Evolutionary conservation across 37 sponge, comb jelly and placozoan genomes (phyloP), one percentile per base, ranked within the genome.

Genomic region (Amphimedon queenslandica): DNA sequence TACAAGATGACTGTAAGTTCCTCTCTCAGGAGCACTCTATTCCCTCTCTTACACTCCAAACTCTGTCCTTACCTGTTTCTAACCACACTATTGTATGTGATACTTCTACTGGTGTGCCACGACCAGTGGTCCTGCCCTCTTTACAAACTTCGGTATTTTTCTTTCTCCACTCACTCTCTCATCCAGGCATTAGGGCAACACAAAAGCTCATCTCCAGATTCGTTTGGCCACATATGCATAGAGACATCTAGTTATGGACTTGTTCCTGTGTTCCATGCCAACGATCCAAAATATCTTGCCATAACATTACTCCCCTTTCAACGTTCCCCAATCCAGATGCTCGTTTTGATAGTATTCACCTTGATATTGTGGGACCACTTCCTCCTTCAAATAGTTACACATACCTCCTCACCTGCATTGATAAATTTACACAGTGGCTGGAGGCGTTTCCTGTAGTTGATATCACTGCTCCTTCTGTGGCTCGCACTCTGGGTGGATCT

Each of bases 341-440:
- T 27, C 58, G 81, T 4, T 80, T 87, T 55, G 81, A 76, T 57
- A 65, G 75, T 24, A 42, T 87, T 25, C 81, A 87, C n/a, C n/a
- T n/a, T n/a, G n/a, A n/a, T 40, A 51, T 87, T 40, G 82, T 87
- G 30, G 88, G 88, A 23, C 82, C 82, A 6, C 82, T 87, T 4
- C 82, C 77, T 0, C 67, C 85, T 16, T 69, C 81, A 23, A 70
- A 42, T 57, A 78, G 88, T 40, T 72, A 23, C 66, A 55, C 60
- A 35, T 87, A 87, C 61, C 71, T 87, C 1, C 66, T 80, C 20
- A 87, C 81, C 42, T 81, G 78, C 43, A 67, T 81, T 36, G 81
- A 87, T 31, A 66, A 67, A 20, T 87, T 81, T 53, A 81, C 73
- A 1, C 70, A 81, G 23, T 87, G 88, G 88, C 88, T 82, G 2